These are phyloP conservation scores for Acanthurus tractus DNA, from an alignment of 2,797 vertebrate species.

Conservation along the genomic window DNA sequence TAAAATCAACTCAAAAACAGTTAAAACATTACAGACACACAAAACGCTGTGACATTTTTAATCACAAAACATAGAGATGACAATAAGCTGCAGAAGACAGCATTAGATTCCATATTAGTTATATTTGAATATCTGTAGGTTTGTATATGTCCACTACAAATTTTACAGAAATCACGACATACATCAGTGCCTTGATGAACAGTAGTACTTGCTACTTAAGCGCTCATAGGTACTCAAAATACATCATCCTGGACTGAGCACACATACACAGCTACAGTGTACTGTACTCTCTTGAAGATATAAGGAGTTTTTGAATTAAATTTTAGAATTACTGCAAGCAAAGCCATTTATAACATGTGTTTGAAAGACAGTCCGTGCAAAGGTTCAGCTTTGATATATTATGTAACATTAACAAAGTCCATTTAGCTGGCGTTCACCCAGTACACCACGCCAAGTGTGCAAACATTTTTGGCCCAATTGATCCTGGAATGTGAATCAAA, in stretches of 20 bases:
- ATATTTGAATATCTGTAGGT: no score
- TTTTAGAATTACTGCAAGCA: constrained; percentile 21
- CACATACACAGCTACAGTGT: not conserved
- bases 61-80: no score
- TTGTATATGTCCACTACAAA: no score
- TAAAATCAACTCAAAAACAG: no score
- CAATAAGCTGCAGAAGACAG: no score
- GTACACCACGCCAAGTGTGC: constrained; percentile 34
- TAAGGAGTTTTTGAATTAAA: constrained; percentile 12
- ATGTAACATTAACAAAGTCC: constrained; percentile 39
- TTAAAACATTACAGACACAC: no score
- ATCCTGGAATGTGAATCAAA: constrained; percentile 42
- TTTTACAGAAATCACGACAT: not conserved
- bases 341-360: constrained; percentile 47
- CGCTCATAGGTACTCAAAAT: not conserved
- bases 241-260: not conserved
- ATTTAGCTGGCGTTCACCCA: constrained; percentile 42
- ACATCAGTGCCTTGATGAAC: constrained; percentile 1
- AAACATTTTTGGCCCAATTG: constrained; percentile 53
- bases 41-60: no score
- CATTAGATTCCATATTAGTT: no score
- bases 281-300: no score
- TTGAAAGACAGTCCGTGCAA: constrained; percentile 22
- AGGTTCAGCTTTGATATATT: constrained; percentile 38
- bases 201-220: not conserved